Evolutionary conservation across 2,888 invertebrate species (phyloP), one percentile per base, ranked within the genome.

Genomic region (Caenorhabditis afra): DNA sequence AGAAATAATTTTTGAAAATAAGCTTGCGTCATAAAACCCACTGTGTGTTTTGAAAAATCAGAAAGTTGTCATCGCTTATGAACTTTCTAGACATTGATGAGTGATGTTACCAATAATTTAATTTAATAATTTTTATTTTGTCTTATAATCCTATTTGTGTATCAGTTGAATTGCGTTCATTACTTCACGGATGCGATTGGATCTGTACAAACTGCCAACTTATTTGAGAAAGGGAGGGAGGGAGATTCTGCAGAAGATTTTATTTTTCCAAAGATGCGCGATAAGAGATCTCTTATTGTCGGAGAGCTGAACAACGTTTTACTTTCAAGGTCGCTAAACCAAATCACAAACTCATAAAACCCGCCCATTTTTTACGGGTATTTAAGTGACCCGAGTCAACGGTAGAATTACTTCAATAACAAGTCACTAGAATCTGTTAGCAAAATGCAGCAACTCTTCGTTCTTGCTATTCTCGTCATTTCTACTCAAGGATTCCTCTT

Each of bases 401-500:
- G 14, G 49, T 23, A 20, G 14, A 68, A 37, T 59, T 50, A 59
- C 59, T 68, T 68, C 29, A 29, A n/a, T 52, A 50, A 59, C 70
- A 61, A 64, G 65, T 73, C 64, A 65, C 44, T 59, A 58, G 45
- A 47, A 7, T 29, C 7, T 29, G 29, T 7, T 29, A 29, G 58
- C 49, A 53, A 7, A n/a, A 83, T 81, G 81, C 74, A 78, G 44
- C 20, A 67, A 12, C 16, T 74, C 10, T 37, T 79, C 37, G 47
- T 79, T 29, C 50, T 79, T 35, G 45, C 78, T 14, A 49, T 83
- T 5, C 23, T 66, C n/a, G 65, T 76, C 39, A 50, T 66, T 47
- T 76, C 79, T 5, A 29, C 81, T 39, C 59, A 81, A 12, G 83
- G 77, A 23, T 79, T 78, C 65, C 68, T 83, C 58, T 81, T 81